A percentile compares a stretch with the other conserved stretches of the same genome.
phyloP scores from a whole-genome alignment of 2,797 vertebrate species.

The Enoplosus armatus region DNA sequence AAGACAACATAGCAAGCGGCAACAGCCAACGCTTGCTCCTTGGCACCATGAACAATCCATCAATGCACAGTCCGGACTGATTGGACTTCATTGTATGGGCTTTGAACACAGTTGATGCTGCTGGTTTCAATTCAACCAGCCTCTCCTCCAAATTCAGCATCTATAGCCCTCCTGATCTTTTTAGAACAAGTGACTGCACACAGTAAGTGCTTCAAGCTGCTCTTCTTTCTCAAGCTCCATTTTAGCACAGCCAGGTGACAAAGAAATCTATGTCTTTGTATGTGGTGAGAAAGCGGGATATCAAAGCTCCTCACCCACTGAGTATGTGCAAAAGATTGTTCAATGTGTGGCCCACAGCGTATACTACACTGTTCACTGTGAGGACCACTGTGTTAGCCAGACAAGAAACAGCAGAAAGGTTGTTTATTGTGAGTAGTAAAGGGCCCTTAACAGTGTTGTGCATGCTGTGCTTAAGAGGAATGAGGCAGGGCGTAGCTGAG shows the following conservation, averaged over 20 bases:
- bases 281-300: constrained; percentile 11
- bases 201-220: constrained; percentile 45
- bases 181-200: constrained; percentile 28
- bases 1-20: background rate
- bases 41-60: background rate
- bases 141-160: constrained; percentile 33
- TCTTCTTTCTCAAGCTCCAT: constrained; percentile 22
- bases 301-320: constrained; percentile 26
- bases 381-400: constrained; percentile 8
- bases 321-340: constrained; percentile 14
- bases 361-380: constrained; percentile 2
- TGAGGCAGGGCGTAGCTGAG: constrained; percentile 3
- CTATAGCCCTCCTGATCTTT: constrained; percentile 39
- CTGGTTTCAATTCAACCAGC: constrained; percentile 16
- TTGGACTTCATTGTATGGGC: background rate
- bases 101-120: constrained; percentile 17
- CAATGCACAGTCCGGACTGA: background rate
- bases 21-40: background rate
- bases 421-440: constrained; percentile 21
- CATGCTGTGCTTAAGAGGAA: constrained; percentile 22
- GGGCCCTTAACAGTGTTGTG: constrained; percentile 11
- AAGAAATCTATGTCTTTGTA: constrained; percentile 22
- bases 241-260: constrained; percentile 45
- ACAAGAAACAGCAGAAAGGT: constrained; percentile 15
- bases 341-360: constrained; percentile 6